These are phyloP conservation scores for Lasius platythorax DNA, from an alignment of 2,888 invertebrate species.

Conservation along the genomic window DNA sequence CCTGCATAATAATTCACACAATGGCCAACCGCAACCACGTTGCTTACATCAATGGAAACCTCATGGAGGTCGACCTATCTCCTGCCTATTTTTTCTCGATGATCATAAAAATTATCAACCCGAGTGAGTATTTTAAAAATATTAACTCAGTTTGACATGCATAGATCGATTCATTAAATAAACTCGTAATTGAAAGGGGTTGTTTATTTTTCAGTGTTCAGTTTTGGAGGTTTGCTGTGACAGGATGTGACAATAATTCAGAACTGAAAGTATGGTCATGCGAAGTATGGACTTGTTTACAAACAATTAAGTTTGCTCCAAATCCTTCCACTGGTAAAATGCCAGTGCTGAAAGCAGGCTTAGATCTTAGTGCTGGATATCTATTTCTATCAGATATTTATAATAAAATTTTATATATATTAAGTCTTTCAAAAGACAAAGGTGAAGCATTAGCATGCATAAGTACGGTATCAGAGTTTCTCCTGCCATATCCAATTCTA, in stretches of 20 bases:
- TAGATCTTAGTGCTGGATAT: slow-evolving; percentile 95
- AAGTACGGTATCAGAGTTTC: slow-evolving; percentile 93
- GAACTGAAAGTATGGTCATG: slow-evolving; percentile 98
- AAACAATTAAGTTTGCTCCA: slow-evolving; percentile 91
- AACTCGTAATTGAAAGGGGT: slow-evolving; percentile 9
- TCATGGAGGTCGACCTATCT: slow-evolving; percentile 94
- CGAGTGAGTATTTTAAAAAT: slow-evolving; percentile 88
- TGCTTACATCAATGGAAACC: slow-evolving; percentile 98
- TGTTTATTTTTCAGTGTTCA: slow-evolving; percentile 87
- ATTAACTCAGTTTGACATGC: neutral
- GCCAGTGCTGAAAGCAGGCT: slow-evolving; percentile 90
- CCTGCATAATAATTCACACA: slow-evolving; percentile 88
- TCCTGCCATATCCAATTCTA: slow-evolving; percentile 94
- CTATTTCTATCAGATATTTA: slow-evolving; percentile 95
- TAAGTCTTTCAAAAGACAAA: slow-evolving; percentile 90
- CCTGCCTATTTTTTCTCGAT: slow-evolving; percentile 97
- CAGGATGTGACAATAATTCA: slow-evolving; percentile 95
- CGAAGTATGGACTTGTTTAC: slow-evolving; percentile 97
- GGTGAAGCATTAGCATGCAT: slow-evolving; percentile 89
- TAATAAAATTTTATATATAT: slow-evolving; percentile 93
- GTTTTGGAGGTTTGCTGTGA: slow-evolving; percentile 98
- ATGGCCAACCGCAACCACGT: slow-evolving; percentile 88
- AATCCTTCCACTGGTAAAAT: slow-evolving; percentile 84
- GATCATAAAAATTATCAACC: slow-evolving; percentile 93
- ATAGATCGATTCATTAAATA: neutral